Percentiles rank a stretch among this genome's conserved stretches.
Evolutionary conservation across 2,888 invertebrate genomes (phyloP).

Genomic region (Drosophila formosana): DNA sequence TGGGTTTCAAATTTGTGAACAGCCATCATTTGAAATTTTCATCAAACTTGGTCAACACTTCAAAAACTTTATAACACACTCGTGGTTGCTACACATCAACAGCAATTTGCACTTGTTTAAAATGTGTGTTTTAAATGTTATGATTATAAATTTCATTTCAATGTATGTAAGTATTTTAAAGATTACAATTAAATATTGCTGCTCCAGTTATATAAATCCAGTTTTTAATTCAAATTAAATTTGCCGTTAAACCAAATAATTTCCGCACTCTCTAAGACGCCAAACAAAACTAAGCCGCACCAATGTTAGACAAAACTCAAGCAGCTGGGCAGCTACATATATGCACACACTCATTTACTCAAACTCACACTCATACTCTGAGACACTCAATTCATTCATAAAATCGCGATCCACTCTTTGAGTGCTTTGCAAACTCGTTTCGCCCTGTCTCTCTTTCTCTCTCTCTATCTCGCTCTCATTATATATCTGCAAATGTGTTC

Average conservation of each 20-base stretch:
- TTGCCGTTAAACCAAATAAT: constrained; percentile 72
- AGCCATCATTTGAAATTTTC: constrained; percentile 12
- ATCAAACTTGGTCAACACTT: constrained; percentile 29
- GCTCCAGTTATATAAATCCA: constrained; percentile 63
- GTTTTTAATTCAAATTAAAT: constrained; percentile 51
- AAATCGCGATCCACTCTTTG: constrained; percentile 40
- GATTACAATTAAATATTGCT: constrained; percentile 42
- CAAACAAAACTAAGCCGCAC: constrained; percentile 69
- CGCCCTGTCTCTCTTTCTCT: not conserved
- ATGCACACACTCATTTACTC: constrained; percentile 14
- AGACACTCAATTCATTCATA: constrained; percentile 75
- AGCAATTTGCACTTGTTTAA: constrained; percentile 30
- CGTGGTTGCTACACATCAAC: constrained; percentile 27
- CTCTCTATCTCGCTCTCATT: not conserved
- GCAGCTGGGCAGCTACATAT: constrained; percentile 46
- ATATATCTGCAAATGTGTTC: constrained; percentile 30
- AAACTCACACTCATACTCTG: constrained; percentile 14
- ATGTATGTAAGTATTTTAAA: constrained; percentile 16
- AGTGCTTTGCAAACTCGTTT: constrained; percentile 44
- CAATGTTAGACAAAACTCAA: constrained; percentile 52
- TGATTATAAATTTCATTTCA: constrained; percentile 31
- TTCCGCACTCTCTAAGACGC: constrained; percentile 69
- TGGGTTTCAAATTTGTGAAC: not conserved
- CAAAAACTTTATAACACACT: not conserved
- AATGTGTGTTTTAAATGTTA: not conserved